Conservation (phyloP, 1,140 invertebrate genomes). For the Drosophila simulans region DNA sequence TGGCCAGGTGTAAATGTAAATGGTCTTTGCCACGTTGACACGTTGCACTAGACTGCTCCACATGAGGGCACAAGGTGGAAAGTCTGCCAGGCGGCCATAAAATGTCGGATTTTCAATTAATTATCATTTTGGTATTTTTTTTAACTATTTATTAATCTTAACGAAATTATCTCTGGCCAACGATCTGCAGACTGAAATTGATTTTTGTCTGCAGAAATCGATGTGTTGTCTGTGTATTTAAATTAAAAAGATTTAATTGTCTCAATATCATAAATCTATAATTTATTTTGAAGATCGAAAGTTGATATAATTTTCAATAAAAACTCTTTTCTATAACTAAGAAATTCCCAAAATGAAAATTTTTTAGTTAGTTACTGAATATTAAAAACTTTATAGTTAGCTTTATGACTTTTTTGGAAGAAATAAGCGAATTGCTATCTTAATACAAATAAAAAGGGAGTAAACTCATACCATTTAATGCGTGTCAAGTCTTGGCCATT, state of each 20-base stretch:
- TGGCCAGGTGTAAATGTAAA: slow-evolving; percentile 77
- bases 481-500: slow-evolving; percentile 21
- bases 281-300: neutral
- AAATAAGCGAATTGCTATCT: neutral
- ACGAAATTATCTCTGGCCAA: slow-evolving; percentile 10
- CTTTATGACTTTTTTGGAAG: too few relatives aligned
- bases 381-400: too few relatives aligned
- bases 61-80: slow-evolving; percentile 45
- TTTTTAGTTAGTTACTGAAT: too few relatives aligned
- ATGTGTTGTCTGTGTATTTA: neutral
- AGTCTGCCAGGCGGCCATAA: slow-evolving; percentile 34
- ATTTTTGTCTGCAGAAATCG: slow-evolving; percentile 8
- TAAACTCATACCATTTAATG: neutral
- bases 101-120: slow-evolving; percentile 63
- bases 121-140: slow-evolving; percentile 36
- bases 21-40: slow-evolving; percentile 71
- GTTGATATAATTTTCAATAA: neutral
- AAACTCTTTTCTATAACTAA: too few relatives aligned
- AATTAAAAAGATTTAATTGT: neutral
- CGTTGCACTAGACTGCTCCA: slow-evolving; percentile 49
- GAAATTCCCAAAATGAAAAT: too few relatives aligned
- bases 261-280: neutral
- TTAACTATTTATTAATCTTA: slow-evolving; percentile 11
- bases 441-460: neutral
- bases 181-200: slow-evolving; percentile 8